Evolutionary conservation across 2,888 invertebrate genomes (phyloP).

Genomic region (Erynnis tages): DNA sequence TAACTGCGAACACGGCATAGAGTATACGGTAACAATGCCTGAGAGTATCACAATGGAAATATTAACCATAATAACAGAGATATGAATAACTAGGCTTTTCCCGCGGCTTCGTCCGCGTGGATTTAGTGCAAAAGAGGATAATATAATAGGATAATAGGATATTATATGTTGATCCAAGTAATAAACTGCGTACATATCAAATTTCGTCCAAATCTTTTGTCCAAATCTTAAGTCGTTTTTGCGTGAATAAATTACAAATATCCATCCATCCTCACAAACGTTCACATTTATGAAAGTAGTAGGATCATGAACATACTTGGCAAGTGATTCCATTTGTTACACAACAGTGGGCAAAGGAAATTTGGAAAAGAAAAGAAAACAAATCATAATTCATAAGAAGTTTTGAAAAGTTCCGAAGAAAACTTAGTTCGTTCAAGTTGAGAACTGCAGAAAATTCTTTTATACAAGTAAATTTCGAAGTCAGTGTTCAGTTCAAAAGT

Average conservation of each 20-base stretch:
- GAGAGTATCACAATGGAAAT: conserved; percentile 15
- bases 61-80: conserved; percentile 3
- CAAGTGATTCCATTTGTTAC: conserved; percentile 1
- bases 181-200: too few relatives aligned
- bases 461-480: conserved; percentile 27
- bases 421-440: conserved; percentile 19
- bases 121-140: too few relatives aligned
- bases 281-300: too few relatives aligned
- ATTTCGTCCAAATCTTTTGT: too few relatives aligned
- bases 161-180: too few relatives aligned
- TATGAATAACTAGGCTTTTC: too few relatives aligned
- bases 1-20: neutral
- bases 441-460: conserved; percentile 28
- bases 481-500: conserved; percentile 26
- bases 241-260: too few relatives aligned
- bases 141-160: too few relatives aligned
- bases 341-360: conserved; percentile 5
- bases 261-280: too few relatives aligned
- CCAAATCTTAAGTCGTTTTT: too few relatives aligned
- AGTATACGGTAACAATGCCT: conserved; percentile 11
- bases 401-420: conserved; percentile 12
- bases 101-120: too few relatives aligned
- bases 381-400: conserved; percentile 27
- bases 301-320: neutral
- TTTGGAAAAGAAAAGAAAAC: conserved; percentile 16